Evolutionary conservation across 2,888 invertebrate genomes (phyloP).

Genomic region (Tholera decimalis): DNA sequence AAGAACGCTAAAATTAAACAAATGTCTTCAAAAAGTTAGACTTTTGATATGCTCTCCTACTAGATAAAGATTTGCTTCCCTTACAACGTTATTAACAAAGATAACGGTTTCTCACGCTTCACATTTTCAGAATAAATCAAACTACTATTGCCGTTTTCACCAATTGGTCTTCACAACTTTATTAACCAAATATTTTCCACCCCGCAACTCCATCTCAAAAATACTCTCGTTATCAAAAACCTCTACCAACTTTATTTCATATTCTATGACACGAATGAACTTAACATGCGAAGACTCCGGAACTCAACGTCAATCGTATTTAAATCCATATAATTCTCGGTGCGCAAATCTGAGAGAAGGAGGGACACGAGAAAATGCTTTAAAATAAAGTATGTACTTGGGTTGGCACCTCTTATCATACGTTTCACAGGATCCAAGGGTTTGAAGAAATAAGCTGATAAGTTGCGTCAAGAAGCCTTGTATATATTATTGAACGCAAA

Average conservation of each 20-base stretch:
- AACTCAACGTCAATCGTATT: slow-evolving; percentile 50
- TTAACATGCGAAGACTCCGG: slow-evolving; percentile 45
- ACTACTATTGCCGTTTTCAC: no score
- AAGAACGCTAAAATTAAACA: no score
- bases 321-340: slow-evolving; percentile 55
- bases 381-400: slow-evolving; percentile 31
- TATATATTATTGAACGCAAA: no score
- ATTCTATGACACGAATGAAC: slow-evolving; percentile 38
- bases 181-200: no score
- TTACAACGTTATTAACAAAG: no score
- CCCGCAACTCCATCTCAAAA: not conserved
- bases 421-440: not conserved
- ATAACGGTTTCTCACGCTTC: no score
- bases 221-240: not conserved
- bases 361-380: slow-evolving; percentile 27
- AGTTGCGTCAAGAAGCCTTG: no score
- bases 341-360: slow-evolving; percentile 19
- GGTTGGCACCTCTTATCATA: not conserved
- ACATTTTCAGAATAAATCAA: no score
- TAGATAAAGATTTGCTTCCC: no score
- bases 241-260: slow-evolving; percentile 6
- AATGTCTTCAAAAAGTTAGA: no score
- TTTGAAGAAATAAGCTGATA: not conserved
- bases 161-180: no score
- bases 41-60: no score